These are phyloP conservation scores for Platysteira castanea DNA, from an alignment of 2,113 vertebrate species.

Conservation along the genomic window DNA sequence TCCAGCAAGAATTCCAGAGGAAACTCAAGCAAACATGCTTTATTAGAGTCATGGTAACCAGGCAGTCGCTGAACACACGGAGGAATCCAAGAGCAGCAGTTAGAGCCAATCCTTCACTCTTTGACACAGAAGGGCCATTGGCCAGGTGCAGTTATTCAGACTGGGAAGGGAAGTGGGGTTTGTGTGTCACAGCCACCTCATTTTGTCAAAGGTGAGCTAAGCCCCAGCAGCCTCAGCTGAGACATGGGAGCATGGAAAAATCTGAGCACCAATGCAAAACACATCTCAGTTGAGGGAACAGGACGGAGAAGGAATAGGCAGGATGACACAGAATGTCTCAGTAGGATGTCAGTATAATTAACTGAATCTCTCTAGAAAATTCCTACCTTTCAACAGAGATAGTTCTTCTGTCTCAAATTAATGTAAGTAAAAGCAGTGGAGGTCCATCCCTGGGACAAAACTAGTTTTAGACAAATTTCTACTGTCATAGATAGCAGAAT, in stretches of 20 bases:
- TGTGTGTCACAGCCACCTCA: background rate
- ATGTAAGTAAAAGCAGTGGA: background rate
- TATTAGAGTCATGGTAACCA: constrained; percentile 17
- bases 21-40: constrained; percentile 64
- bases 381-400: background rate
- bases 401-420: background rate
- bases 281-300: background rate
- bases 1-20: constrained; percentile 9
- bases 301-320: background rate
- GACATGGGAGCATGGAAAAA: background rate
- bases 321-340: background rate
- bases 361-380: background rate
- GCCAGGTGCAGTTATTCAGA: background rate
- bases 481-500: background rate
- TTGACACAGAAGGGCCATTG: background rate
- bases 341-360: background rate
- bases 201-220: background rate
- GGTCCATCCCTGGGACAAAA: background rate
- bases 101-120: background rate
- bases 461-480: background rate
- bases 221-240: background rate
- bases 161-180: background rate
- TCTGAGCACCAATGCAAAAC: background rate
- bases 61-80: background rate
- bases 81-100: constrained; percentile 6